A percentile compares a stretch with the other conserved stretches of the same genome.
Evolutionary conservation across 2,888 invertebrate species (phyloP).

Genomic region (Plemyria rubiginata): DNA sequence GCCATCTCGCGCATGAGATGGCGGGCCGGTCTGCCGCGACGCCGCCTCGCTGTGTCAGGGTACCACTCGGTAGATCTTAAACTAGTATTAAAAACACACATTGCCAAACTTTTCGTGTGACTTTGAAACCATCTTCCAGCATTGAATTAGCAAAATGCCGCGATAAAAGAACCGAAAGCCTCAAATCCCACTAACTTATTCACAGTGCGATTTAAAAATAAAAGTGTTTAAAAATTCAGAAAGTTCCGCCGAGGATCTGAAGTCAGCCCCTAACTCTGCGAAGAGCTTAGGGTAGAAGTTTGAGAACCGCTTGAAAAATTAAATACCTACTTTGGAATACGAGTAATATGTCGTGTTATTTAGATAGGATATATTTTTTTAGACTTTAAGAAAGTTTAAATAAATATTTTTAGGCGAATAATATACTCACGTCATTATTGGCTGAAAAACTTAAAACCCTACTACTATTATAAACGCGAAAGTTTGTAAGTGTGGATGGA

Average conservation of each 20-base stretch:
- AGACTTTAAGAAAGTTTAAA: too few relatives aligned
- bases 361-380: constrained; percentile 36
- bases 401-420: too few relatives aligned
- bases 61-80: too few relatives aligned
- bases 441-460: too few relatives aligned
- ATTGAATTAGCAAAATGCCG: constrained; percentile 27
- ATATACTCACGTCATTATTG: too few relatives aligned
- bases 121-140: constrained; percentile 1
- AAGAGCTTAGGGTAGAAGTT: constrained; percentile 65
- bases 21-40: too few relatives aligned
- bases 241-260: constrained; percentile 60
- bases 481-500: too few relatives aligned
- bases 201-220: constrained; percentile 63
- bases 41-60: too few relatives aligned
- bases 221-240: constrained; percentile 65
- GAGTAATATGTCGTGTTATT: neutral
- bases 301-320: constrained; percentile 57
- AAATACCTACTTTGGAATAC: constrained; percentile 59
- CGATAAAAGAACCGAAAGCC: constrained; percentile 41
- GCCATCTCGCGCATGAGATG: too few relatives aligned
- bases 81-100: too few relatives aligned
- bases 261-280: constrained; percentile 60
- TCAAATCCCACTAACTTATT: constrained; percentile 53
- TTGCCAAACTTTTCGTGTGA: neutral
- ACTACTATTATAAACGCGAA: too few relatives aligned